A percentile compares a stretch with the other conserved stretches of the same genome.
These are phyloP conservation scores for Lagopus leucura DNA, from an alignment of 2,113 vertebrate species.

Conservation along the genomic window DNA sequence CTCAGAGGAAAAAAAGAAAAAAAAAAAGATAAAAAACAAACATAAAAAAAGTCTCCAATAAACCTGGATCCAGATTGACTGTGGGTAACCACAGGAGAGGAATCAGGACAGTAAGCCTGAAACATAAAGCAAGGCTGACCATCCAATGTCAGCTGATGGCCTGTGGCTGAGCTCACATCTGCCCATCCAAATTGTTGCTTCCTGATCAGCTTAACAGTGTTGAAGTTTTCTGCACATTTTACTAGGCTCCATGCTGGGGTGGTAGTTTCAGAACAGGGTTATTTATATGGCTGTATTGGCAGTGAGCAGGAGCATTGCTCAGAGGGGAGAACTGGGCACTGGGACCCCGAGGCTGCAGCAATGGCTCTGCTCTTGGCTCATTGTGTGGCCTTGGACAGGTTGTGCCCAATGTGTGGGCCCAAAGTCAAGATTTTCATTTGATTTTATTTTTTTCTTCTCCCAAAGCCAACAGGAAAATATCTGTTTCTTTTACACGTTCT, in stretches of 20 bases:
- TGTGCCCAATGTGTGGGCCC: background rate
- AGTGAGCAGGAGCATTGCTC: background rate
- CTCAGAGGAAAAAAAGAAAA: background rate
- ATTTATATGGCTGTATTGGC: background rate
- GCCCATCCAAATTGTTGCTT: background rate
- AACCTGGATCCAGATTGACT: background rate
- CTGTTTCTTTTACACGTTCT: conserved; percentile 14
- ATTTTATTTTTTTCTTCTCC: background rate
- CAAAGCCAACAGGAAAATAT: conserved; percentile 23
- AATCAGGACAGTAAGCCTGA: background rate
- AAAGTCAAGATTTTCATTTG: background rate
- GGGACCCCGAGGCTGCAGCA: background rate
- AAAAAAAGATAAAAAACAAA: no score
- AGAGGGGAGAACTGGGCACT: background rate
- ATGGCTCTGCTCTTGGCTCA: background rate
- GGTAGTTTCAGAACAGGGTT: background rate
- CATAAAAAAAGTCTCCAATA: background rate
- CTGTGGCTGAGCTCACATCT: background rate
- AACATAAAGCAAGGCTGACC: background rate
- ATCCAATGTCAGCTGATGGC: background rate
- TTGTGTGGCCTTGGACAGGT: background rate
- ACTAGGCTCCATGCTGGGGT: background rate
- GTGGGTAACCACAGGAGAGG: background rate
- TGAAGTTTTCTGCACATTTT: background rate
- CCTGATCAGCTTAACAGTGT: background rate